phyloP scores from a whole-genome alignment of 2,113 vertebrate species.

The Euleptes europaea region DNA sequence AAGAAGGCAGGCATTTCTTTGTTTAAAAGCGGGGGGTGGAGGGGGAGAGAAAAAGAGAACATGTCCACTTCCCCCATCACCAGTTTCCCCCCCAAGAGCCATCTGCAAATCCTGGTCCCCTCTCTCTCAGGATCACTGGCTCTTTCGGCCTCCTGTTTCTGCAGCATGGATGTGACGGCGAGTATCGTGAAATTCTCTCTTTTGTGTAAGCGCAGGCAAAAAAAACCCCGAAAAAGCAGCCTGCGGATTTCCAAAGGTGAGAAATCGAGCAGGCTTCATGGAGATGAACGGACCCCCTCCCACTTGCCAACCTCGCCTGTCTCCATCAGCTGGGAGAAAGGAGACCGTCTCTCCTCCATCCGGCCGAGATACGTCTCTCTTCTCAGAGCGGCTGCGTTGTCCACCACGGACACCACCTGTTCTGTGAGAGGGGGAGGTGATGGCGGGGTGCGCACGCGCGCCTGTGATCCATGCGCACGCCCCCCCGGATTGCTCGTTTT shows the following conservation, averaged over 20 bases:
- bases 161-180: neutral
- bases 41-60: rapidly evolving
- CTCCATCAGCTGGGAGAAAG: conserved; percentile 53
- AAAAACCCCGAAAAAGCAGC: conserved; percentile 1
- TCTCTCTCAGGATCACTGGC: neutral
- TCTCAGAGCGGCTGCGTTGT: conserved; percentile 37
- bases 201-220: conserved; percentile 12
- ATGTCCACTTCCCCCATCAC: conserved; percentile 25
- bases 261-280: conserved; percentile 32
- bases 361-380: conserved; percentile 38
- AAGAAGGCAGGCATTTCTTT: conserved; percentile 3
- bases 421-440: conserved; percentile 2
- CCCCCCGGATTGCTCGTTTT: neutral
- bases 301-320: conserved; percentile 33
- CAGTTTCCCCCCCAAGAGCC: conserved; percentile 14
- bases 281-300: conserved; percentile 46
- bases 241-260: neutral
- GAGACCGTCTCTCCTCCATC: conserved; percentile 38
- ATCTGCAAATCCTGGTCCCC: conserved; percentile 31
- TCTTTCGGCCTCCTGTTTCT: neutral
- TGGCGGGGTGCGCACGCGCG: conserved; percentile 32
- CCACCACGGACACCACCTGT: conserved; percentile 26
- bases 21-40: neutral
- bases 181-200: neutral
- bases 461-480: neutral